Percentiles rank a stretch among this genome's conserved stretches.
Evolutionary conservation across 2,888 invertebrate genomes (phyloP).

Genomic region (Nomada fabriciana): DNA sequence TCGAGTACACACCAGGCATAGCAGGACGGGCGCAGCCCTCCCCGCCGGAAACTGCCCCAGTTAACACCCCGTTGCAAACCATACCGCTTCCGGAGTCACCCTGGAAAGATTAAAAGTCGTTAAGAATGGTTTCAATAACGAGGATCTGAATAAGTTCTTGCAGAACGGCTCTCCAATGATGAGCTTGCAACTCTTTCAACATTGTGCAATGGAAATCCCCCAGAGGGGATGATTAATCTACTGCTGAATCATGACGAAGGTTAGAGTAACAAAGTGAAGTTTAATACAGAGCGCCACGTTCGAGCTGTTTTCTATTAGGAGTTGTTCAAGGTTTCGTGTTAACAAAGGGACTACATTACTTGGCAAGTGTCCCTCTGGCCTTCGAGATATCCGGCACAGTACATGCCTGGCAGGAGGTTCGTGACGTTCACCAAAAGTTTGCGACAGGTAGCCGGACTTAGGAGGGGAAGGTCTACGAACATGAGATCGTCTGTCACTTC

Average conservation of each 20-base stretch:
- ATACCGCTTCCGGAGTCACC: conserved; percentile 82
- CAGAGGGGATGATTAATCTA: neutral
- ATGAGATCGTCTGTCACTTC: conserved; percentile 70
- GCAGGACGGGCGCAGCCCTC: conserved; percentile 76
- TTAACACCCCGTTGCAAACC: conserved; percentile 73
- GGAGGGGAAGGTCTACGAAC: conserved; percentile 76
- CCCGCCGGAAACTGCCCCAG: conserved; percentile 80
- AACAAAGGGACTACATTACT: conserved; percentile 59
- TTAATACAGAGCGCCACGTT: neutral
- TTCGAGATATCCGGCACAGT: conserved; percentile 78
- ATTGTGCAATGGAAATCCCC: no score
- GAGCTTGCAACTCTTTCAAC: no score
- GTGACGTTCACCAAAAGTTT: conserved; percentile 66
- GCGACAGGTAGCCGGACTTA: conserved; percentile 62
- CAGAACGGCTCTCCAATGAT: no score
- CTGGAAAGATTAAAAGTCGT: conserved; percentile 61
- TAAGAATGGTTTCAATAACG: no score
- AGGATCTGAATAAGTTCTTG: neutral
- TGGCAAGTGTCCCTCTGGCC: conserved; percentile 79
- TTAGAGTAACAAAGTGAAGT: neutral
- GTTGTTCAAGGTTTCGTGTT: neutral
- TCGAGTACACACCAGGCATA: conserved; percentile 78
- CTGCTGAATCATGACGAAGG: no score
- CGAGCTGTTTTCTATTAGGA: neutral
- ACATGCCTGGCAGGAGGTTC: conserved; percentile 69